Conservation (phyloP, 2,888 invertebrate species). For the Amphiduros pacificus region DNA sequence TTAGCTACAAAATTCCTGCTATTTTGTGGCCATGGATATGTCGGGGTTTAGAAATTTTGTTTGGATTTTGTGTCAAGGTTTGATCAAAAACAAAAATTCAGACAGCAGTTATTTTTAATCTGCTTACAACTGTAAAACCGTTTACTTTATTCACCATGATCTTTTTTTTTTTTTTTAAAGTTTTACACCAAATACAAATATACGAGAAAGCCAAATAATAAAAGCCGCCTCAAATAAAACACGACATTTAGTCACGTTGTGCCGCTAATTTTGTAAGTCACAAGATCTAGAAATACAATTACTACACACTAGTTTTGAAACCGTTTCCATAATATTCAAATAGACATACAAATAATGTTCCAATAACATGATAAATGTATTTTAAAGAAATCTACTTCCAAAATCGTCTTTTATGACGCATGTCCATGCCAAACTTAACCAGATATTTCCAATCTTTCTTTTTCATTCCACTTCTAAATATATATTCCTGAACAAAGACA, state of each 20-base stretch:
- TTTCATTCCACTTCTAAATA: no score
- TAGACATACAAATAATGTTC: slow-evolving; percentile 1
- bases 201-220: slow-evolving; percentile 12
- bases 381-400: neutral
- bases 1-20: no score
- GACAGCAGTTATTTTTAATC: no score
- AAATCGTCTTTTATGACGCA: neutral
- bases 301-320: neutral
- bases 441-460: neutral
- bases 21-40: no score
- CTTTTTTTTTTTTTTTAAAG: no score
- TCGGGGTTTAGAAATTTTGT: no score
- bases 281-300: slow-evolving; percentile 4
- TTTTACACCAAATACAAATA: slow-evolving; percentile 19
- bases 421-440: slow-evolving; percentile 2
- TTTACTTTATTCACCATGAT: slow-evolving; percentile 20
- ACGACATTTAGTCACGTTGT: slow-evolving; percentile 5
- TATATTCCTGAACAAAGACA: neutral
- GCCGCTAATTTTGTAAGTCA: slow-evolving; percentile 2
- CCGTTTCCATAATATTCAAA: neutral
- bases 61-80: no score
- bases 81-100: no score
- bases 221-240: slow-evolving; percentile 9
- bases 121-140: slow-evolving; percentile 10
- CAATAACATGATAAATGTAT: neutral